Evolutionary conservation across 2,113 vertebrate genomes (phyloP), one percentile per base, ranked within the genome.

Genomic region (Nyctereutes procyonoides): DNA sequence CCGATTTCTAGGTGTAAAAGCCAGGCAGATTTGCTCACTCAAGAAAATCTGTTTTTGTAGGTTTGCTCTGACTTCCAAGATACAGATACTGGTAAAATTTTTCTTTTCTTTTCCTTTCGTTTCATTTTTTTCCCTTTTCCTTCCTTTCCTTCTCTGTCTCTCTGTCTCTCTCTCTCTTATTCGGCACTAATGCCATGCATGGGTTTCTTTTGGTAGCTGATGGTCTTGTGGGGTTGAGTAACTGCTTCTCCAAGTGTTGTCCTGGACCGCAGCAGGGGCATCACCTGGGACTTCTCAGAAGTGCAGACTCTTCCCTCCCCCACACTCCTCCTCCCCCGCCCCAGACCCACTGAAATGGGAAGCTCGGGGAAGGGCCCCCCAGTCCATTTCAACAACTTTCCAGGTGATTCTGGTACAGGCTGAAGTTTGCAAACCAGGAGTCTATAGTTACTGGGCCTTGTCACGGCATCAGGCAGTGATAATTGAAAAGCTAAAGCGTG

Each of bases 1-100:
- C 97, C 92, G 92, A 96, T 88, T 96, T 85, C 88, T 95, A 94
- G 95, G 96, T 98, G 98, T 98, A 97, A 98, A 98, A 98, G 96
- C 96, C 93, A 97, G 85, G 97, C 98, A 98, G 98, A 98, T 98
- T 96, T 95, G 80, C 95, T 98, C 97, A 96, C 97, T 97, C 95
- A 96, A 97, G 96, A 98, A 96, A 98, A 98, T 98, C 98, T 98
- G 97, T 95, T 96, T 97, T 74, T 97, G 95, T 95, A 97, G 96
- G 97, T 98, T 98, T 69, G 55, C 96, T 93, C 63, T 94, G 71
- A 94, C 55, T 94, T 98, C 81, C 94, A 96, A 97, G 96, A 95
- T 43, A 43, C 22, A 84, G 92, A 92, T 56, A 32, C 55, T 73
- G 20, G 67, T 81, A 19, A 24, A 28, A 65, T 82, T 81, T 84